phyloP scores from a whole-genome alignment of 1,140 invertebrate genomes.

The Ceratitis capitata region DNA sequence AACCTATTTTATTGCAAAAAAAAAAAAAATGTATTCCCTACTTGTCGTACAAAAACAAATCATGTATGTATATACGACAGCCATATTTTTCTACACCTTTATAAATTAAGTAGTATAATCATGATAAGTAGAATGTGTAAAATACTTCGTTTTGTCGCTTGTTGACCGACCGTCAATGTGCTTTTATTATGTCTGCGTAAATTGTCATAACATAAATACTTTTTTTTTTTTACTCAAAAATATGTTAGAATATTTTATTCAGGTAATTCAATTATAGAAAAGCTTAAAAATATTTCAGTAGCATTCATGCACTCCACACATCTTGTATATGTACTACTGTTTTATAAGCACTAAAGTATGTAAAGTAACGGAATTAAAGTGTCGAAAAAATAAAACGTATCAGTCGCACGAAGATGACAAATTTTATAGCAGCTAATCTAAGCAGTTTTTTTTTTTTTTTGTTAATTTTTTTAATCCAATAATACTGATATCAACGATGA shows the following conservation, averaged over 20 bases:
- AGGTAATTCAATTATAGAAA: neutral
- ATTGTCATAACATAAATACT: constrained; percentile 22
- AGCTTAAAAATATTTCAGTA: neutral
- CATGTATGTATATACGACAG: constrained; percentile 26
- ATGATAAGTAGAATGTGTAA: constrained; percentile 12
- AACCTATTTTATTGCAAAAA: neutral
- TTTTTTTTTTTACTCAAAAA: neutral
- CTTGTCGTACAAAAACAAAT: constrained; percentile 25
- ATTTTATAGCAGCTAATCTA: too few relatives aligned
- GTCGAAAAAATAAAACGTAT: neutral
- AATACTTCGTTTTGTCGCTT: constrained; percentile 7
- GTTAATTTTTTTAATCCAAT: too few relatives aligned
- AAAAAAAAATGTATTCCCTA: constrained; percentile 2
- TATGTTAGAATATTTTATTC: neutral
- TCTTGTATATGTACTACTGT: neutral
- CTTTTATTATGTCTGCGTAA: constrained; percentile 5
- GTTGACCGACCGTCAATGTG: neutral
- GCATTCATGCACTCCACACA: constrained; percentile 7
- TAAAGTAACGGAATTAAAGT: neutral
- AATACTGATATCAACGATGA: too few relatives aligned
- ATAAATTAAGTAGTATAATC: constrained; percentile 27
- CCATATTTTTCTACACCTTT: constrained; percentile 35
- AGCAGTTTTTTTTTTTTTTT: too few relatives aligned
- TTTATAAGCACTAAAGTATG: neutral
- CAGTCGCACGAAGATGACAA: too few relatives aligned